Percentiles rank a stretch among this genome's conserved stretches.
These are phyloP conservation scores for Notodonta ziczac DNA, from an alignment of 2,888 invertebrate species.

Conservation along the genomic window DNA sequence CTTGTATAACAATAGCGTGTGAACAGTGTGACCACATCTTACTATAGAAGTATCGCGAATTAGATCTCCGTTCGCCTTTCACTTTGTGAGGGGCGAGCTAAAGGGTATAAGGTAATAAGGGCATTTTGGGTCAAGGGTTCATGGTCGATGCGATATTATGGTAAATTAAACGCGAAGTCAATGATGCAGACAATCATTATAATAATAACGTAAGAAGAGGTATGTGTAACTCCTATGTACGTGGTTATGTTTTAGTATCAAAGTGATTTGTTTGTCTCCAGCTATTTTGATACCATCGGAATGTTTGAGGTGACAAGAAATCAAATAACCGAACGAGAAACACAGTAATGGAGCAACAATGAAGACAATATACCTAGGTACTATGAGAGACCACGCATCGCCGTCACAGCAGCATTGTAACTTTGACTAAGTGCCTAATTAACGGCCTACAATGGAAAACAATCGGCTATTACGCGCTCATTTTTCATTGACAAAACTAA, in stretches of 20 bases:
- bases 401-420: neutral
- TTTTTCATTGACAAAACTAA: neutral
- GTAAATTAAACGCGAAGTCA: conserved; percentile 19
- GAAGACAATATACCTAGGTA: neutral
- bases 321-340: neutral
- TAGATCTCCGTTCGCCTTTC: conserved; percentile 73
- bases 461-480: neutral
- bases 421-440: neutral
- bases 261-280: too few species aligned
- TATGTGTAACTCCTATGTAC: too few species aligned
- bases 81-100: conserved; percentile 64
- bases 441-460: neutral
- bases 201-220: neutral
- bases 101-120: conserved; percentile 65
- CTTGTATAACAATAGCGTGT: conserved; percentile 65
- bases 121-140: conserved; percentile 63
- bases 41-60: conserved; percentile 57
- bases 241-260: too few species aligned
- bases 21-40: conserved; percentile 65
- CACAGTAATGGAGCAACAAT: neutral
- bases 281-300: neutral
- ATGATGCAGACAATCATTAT: neutral
- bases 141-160: conserved; percentile 44
- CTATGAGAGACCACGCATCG: neutral
- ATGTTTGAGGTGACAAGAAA: neutral